A percentile compares a stretch with the other conserved stretches of the same genome.
Conservation (phyloP, 1,140 invertebrate genomes). For the Matsumurasca onukii region DNA sequence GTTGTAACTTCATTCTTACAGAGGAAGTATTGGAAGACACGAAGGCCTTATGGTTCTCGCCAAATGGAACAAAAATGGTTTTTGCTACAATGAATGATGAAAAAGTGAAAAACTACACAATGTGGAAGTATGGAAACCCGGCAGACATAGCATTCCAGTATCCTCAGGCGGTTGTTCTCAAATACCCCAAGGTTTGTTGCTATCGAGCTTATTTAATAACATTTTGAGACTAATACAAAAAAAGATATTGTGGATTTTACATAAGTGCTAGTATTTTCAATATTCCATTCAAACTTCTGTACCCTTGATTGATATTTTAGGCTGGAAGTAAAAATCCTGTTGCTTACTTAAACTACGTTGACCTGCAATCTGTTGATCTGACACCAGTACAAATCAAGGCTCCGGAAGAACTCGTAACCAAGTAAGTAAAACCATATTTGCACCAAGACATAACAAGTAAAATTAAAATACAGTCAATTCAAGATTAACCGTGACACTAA, state of each 20-base stretch:
- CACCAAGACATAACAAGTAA: no score
- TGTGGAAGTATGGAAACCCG: slow-evolving; percentile 66
- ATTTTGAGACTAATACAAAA: not conserved
- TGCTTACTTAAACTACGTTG: slow-evolving; percentile 16
- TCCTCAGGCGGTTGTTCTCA: slow-evolving; percentile 64
- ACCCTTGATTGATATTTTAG: not conserved
- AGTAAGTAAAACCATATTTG: not conserved
- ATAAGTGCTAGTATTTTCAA: no score
- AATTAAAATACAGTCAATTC: no score
- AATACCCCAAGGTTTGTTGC: slow-evolving; percentile 92
- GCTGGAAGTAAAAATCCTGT: slow-evolving; percentile 22
- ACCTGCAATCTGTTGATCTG: not conserved
- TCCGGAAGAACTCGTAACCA: slow-evolving; percentile 7
- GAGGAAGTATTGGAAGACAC: slow-evolving; percentile 89
- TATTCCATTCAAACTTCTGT: no score
- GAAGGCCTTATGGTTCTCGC: slow-evolving; percentile 87
- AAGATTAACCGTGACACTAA: no score
- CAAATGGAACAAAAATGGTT: slow-evolving; percentile 72
- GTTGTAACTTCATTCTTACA: slow-evolving; percentile 53
- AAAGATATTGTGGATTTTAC: not conserved
- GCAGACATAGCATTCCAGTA: slow-evolving; percentile 65
- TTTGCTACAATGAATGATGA: slow-evolving; percentile 86
- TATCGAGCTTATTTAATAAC: no score
- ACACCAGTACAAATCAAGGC: not conserved
- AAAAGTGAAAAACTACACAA: slow-evolving; percentile 58